Evolutionary conservation across 2,888 invertebrate genomes (phyloP), one percentile per base, ranked within the genome.

Genomic region (Plebejus argus): DNA sequence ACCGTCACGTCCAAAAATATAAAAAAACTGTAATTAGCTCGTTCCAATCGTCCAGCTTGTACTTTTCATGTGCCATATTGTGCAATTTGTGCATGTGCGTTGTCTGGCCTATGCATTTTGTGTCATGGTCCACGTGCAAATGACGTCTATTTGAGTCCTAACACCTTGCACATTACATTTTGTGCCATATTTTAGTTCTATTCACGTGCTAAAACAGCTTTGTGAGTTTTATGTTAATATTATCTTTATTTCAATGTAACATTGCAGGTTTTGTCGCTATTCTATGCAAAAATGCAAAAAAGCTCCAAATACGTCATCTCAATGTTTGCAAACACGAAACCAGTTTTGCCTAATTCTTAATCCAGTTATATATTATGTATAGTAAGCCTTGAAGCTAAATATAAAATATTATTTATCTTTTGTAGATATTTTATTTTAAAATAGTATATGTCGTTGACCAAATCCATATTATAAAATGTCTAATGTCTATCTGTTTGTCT

Each of bases 281-380:
- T 23, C 18, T 28, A 66, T 28, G 15, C 66, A 66, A 61, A 61
- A 39, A 35, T 35, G 45, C n/a, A 45, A 45, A 45, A 61, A 23
- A 12, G 28, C 28, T 66, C 66, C 66, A 33, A 66, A 66, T 66
- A 66, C 66, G 33, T 66, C 66, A 66, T 66, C 5, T 66, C 5
- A 66, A 15, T 66, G 28, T 66, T 66, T 66, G 28, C 66, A 12
- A 66, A 28, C 66, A 66, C 28, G 33, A 28, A 66, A 66, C 66
- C 28, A 28, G 66, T 66, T 15, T 66, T 66, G 28, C 28, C 15
- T 18, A 66, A 66, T 66, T 28, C 23, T 10, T 33, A 66, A 28
- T 66, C 28, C 18, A n/a, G 61, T 23, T 33, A 66, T 33, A 66
- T 3, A 45, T 45, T 45, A 45, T 45, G 39, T 45, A 45, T 45